Conservation (phyloP, 2,113 vertebrate species). For the Sterrhoptilus dennistouni region DNA sequence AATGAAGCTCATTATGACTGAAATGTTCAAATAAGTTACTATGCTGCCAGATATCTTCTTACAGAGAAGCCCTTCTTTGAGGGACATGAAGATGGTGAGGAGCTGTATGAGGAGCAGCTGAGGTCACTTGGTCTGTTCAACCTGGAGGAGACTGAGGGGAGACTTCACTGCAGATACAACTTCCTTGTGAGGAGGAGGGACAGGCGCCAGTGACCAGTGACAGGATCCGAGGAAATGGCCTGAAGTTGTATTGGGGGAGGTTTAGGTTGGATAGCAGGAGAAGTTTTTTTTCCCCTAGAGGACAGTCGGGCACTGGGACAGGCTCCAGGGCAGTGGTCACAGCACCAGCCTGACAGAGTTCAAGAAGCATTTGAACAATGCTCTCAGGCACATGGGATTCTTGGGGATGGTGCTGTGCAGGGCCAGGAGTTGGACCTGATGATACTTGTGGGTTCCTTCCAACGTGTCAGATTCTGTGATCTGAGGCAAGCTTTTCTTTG, state of each 20-base stretch:
- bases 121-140: not conserved
- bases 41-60: not conserved
- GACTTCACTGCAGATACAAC: not conserved
- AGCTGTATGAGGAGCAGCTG: not conserved
- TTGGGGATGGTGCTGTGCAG: not conserved
- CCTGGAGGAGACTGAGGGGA: not conserved
- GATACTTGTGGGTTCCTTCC: not conserved
- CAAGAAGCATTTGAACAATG: rapidly evolving
- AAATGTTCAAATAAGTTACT: not conserved
- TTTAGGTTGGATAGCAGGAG: rapidly evolving
- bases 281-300: not conserved
- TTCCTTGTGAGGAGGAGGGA: rapidly evolving
- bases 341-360: not conserved
- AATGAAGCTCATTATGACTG: not conserved
- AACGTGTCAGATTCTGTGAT: not conserved
- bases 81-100: not conserved
- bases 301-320: rapidly evolving
- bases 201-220: not conserved
- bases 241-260: not conserved
- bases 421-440: rapidly evolving
- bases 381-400: not conserved
- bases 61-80: not conserved
- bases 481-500: not conserved
- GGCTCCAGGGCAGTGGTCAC: not conserved
- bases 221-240: not conserved